Conservation (phyloP, 2,888 invertebrate species). For the Brachypalpus laphriformis region DNA sequence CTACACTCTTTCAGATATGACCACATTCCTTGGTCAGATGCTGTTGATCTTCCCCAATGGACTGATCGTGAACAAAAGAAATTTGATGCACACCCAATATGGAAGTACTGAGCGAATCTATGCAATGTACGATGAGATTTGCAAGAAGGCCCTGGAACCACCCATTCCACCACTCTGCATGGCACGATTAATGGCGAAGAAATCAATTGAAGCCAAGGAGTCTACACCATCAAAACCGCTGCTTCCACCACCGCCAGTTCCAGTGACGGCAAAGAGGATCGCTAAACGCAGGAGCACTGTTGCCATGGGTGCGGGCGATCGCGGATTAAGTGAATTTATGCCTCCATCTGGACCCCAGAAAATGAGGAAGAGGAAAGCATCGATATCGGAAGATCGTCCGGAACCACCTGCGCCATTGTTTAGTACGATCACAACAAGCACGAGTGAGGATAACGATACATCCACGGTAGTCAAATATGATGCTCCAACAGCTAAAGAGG, state of each 20-base stretch:
- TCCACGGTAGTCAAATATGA: neutral
- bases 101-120: constrained; percentile 73
- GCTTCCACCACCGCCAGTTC: constrained; percentile 25
- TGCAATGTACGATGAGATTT: constrained; percentile 76
- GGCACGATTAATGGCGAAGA: constrained; percentile 76
- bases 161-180: constrained; percentile 78
- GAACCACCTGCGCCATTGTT: constrained; percentile 38
- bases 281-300: constrained; percentile 76
- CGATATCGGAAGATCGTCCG: constrained; percentile 50
- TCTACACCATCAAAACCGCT: neutral
- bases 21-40: constrained; percentile 76
- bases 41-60: constrained; percentile 79
- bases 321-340: neutral
- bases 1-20: constrained; percentile 75
- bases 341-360: constrained; percentile 25
- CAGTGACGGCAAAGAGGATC: constrained; percentile 69
- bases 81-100: constrained; percentile 76
- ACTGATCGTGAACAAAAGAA: constrained; percentile 77
- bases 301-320: constrained; percentile 72
- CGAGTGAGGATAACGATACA: neutral
- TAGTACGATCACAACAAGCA: constrained; percentile 22
- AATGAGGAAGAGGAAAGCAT: constrained; percentile 52
- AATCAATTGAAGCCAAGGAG: constrained; percentile 75
- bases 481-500: constrained; percentile 25
- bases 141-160: constrained; percentile 76